Base-by-base conservation (phyloP, 2,797 vertebrate species). In the Thaleichthys pacificus region DNA sequence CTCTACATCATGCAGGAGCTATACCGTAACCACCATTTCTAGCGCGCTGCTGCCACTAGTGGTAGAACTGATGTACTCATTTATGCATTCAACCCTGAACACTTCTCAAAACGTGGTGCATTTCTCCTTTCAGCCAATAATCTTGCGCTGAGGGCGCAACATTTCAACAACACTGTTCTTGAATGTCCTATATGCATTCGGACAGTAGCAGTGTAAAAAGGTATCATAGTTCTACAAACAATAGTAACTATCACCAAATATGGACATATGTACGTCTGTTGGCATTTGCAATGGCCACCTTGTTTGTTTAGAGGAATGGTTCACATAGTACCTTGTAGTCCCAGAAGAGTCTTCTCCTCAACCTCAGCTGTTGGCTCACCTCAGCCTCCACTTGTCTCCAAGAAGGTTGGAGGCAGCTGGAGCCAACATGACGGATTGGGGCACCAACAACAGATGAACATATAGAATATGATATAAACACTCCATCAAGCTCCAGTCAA, bases 391-490 rank as follows among this genome's bases (percentile, higher is more conserved):
- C 70, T 69, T 69, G 69, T 60, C 42, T 1, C 24, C 0, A 19
- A 38, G 12, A 67, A 24, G 38, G 9, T 30, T 0, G 1, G 42
- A 66, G 63, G 75, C 69, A 28, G 49, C 56, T 66, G 61, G 77
- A 79, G 72, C 61, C 71, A 81, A 79, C 71, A 54, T n/a, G 51
- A 54, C 4, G 3, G 47, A 38, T 63, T 70, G 51, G 22, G 61
- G 35, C 71, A 19, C 68, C 67, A 66, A 68, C n/a, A 26, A 42
- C 24, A 61, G 32, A 14, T n/a, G 65, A 68, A 4, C 26, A n/a
- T n/a, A 17, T 71, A 60, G 63, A 71, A 64, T 76, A 66, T 38
- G 57, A 17, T 73, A 75, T 69, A 66, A 76, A 71, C 61, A 67
- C 35, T 47, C 21, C 0, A 19, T 73, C 72, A 76, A 42, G 30